Percentiles rank a stretch among this genome's conserved stretches.
Evolutionary conservation across 2,888 invertebrate genomes (phyloP).

Genomic region (Steinernema hermaphroditum): DNA sequence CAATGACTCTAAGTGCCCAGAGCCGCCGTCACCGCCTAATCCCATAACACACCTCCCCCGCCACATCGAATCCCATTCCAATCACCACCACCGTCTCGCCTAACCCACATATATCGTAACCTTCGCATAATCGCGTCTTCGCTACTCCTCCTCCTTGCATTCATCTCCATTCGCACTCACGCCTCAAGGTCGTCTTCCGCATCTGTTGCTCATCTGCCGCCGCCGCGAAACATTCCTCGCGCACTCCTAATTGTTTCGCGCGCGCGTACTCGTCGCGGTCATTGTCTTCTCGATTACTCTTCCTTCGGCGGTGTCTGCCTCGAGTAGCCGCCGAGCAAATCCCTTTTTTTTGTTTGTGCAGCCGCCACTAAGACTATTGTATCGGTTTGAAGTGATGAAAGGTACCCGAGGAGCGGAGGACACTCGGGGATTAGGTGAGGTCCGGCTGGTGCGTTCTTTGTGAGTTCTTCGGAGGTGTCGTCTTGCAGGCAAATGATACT

Average conservation of each 20-base stretch:
- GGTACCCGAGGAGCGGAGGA: neutral
- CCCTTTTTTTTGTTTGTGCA: slow-evolving; percentile 4
- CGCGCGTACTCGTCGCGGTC: slow-evolving; percentile 22
- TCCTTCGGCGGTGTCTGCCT: neutral
- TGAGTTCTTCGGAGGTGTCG: no score
- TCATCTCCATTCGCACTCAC: slow-evolving; percentile 30
- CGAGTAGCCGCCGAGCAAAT: neutral
- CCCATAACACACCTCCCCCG: neutral
- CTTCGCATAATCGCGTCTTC: slow-evolving; percentile 10
- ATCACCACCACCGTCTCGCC: neutral
- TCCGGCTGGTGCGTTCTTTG: neutral
- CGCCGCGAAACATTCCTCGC: slow-evolving; percentile 18
- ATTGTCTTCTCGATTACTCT: slow-evolving; percentile 28
- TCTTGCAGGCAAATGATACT: no score
- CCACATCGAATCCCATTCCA: no score
- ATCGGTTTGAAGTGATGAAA: neutral
- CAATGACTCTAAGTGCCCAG: no score
- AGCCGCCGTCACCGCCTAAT: no score
- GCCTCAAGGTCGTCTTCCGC: slow-evolving; percentile 29
- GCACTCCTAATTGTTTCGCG: slow-evolving; percentile 19
- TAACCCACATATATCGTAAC: slow-evolving; percentile 25
- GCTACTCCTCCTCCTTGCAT: neutral
- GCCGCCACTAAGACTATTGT: slow-evolving; percentile 21
- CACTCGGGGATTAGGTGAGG: neutral
- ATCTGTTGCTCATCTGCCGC: slow-evolving; percentile 28